phyloP scores from a whole-genome alignment of 2,888 invertebrate species.

The Pseudoips prasinana region DNA sequence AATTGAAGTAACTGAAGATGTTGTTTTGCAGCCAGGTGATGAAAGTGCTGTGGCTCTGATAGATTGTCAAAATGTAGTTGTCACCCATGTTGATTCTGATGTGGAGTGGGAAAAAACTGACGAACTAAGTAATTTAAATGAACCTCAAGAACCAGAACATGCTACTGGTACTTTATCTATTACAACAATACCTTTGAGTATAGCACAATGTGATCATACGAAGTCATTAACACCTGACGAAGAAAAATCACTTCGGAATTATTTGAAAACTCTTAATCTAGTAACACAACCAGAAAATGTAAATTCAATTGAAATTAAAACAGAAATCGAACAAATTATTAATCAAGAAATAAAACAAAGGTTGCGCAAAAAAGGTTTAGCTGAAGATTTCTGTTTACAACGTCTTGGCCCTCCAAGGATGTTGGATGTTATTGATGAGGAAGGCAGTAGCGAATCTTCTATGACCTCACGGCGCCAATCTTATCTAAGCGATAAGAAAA shows the following conservation, averaged over 20 bases:
- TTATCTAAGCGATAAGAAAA: conserved; percentile 72
- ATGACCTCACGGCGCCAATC: conserved; percentile 80
- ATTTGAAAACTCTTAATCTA: conserved; percentile 80
- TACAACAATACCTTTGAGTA: conserved; percentile 64
- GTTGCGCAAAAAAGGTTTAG: conserved; percentile 62
- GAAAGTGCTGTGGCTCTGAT: conserved; percentile 54
- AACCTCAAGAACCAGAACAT: conserved; percentile 40
- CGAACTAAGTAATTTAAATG: conserved; percentile 50
- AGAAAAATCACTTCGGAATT: conserved; percentile 78
- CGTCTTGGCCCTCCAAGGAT: conserved; percentile 85
- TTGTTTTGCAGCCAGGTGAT: conserved; percentile 40
- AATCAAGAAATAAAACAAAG: conserved; percentile 69
- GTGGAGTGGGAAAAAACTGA: conserved; percentile 81
- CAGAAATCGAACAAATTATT: conserved; percentile 69
- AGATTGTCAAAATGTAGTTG: conserved; percentile 75
- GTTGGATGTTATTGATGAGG: conserved; percentile 90
- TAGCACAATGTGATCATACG: conserved; percentile 62
- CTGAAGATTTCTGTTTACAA: conserved; percentile 57
- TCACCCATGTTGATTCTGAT: conserved; percentile 85
- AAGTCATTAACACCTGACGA: conserved; percentile 79
- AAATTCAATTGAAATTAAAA: conserved; percentile 62
- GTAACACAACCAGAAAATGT: conserved; percentile 70
- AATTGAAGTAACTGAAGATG: conserved; percentile 63
- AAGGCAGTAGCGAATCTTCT: conserved; percentile 85
- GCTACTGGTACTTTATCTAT: conserved; percentile 62